Conservation (phyloP, 2,888 invertebrate genomes). For the Melieria picta region DNA sequence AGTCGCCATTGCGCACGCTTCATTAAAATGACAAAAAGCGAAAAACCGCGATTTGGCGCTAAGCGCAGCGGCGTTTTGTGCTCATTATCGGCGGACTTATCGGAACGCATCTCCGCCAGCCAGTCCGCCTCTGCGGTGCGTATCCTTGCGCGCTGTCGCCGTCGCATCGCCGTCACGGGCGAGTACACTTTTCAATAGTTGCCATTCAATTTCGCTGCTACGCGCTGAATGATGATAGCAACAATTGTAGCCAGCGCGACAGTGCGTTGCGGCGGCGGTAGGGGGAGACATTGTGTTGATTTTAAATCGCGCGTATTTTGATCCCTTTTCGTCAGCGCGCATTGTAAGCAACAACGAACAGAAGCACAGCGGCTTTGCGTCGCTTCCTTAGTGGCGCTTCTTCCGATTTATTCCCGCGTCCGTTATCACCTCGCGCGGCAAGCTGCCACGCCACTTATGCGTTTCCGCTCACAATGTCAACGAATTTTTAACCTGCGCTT, state of each 20-base stretch:
- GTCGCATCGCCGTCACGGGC: too few relatives aligned
- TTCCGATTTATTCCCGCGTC: too few relatives aligned
- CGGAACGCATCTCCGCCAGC: slow-evolving; percentile 31
- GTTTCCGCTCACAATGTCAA: slow-evolving; percentile 3
- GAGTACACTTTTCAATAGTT: slow-evolving; percentile 29
- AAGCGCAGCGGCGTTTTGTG: slow-evolving; percentile 25
- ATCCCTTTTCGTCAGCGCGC: slow-evolving; percentile 26
- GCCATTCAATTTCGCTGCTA: slow-evolving; percentile 17
- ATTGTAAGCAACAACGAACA: slow-evolving; percentile 12
- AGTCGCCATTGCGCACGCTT: slow-evolving; percentile 53
- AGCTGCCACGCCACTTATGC: too few relatives aligned
- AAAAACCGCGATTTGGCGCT: slow-evolving; percentile 34
- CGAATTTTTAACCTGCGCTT: slow-evolving; percentile 4
- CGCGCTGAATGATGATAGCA: not conserved
- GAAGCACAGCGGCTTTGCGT: not conserved
- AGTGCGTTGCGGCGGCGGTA: not conserved
- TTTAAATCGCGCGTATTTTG: slow-evolving; percentile 28
- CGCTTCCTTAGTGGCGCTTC: too few relatives aligned
- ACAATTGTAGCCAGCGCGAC: slow-evolving; percentile 3
- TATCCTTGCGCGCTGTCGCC: slow-evolving; percentile 2
- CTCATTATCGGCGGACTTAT: slow-evolving; percentile 58
- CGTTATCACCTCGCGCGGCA: too few relatives aligned
- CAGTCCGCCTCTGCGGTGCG: not conserved
- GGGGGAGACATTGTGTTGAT: slow-evolving; percentile 3
- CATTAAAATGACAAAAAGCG: slow-evolving; percentile 57